phyloP scores from a whole-genome alignment of 2,797 vertebrate genomes.

The Gobionotothen gibberifrons region DNA sequence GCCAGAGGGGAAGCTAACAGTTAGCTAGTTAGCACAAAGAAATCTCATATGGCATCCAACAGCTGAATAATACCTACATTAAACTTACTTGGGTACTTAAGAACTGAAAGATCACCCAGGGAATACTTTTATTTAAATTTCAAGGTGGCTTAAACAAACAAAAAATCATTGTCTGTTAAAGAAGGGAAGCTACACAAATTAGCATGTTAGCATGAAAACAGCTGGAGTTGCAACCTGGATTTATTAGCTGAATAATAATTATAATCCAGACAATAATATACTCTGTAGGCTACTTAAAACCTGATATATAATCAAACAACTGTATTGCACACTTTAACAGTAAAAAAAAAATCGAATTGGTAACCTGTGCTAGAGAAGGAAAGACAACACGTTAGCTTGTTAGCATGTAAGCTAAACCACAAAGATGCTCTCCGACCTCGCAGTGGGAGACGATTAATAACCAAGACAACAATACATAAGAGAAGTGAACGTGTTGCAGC shows the following conservation, averaged over 20 bases:
- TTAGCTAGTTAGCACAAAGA: conserved; percentile 20
- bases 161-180: background rate
- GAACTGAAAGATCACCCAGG: background rate
- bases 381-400: background rate
- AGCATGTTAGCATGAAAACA: conserved; percentile 6
- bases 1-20: background rate
- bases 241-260: background rate
- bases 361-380: background rate
- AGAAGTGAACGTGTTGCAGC: background rate
- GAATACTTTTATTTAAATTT: background rate
- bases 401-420: background rate
- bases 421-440: too few species aligned
- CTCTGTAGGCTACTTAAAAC: background rate
- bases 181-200: background rate
- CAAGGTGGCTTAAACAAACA: background rate
- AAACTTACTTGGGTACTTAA: background rate
- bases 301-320: background rate
- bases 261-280: background rate
- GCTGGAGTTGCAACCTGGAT: background rate
- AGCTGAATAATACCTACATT: background rate
- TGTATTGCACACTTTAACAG: too few species aligned
- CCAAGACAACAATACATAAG: too few species aligned
- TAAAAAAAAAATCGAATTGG: too few species aligned
- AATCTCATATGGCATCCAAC: background rate
- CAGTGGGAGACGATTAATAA: too few species aligned